Evolutionary conservation across 2,113 vertebrate genomes (phyloP).

Genomic region (Zosterops japonicus): DNA sequence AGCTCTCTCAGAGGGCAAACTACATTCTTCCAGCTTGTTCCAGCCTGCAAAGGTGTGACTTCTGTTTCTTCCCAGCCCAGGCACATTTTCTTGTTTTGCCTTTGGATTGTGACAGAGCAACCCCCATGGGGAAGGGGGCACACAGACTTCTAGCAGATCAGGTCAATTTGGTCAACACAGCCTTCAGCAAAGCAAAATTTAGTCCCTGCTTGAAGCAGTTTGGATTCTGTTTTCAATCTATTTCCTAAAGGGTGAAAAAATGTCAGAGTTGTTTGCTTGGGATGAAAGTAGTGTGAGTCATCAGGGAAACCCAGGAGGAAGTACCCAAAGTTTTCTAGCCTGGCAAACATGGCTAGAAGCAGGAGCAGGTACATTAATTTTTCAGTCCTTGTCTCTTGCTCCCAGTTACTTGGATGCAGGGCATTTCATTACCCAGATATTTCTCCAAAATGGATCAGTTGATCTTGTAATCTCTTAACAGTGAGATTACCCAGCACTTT

Average conservation of each 20-base stretch:
- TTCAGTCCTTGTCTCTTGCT: not conserved
- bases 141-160: not conserved
- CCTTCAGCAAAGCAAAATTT: not conserved
- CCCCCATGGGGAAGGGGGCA: not conserved
- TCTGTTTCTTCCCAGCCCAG: not conserved
- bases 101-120: not conserved
- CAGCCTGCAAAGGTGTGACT: not conserved
- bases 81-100: not conserved
- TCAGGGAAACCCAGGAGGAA: not conserved
- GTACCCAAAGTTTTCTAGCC: not conserved
- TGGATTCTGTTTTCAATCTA: not conserved
- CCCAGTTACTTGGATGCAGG: not conserved
- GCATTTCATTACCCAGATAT: not conserved
- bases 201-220: not conserved
- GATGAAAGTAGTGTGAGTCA: not conserved
- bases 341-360: not conserved
- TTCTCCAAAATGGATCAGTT: not conserved
- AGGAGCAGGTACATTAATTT: not conserved
- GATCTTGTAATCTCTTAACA: not conserved
- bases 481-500: not conserved
- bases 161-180: not conserved
- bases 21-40: not conserved
- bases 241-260: slow-evolving; percentile 12
- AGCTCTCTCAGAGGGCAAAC: not conserved
- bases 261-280: not conserved